Percentiles rank a stretch among this genome's conserved stretches.
Evolutionary conservation across 2,113 vertebrate genomes (phyloP).

Genomic region (Eublepharis macularius): DNA sequence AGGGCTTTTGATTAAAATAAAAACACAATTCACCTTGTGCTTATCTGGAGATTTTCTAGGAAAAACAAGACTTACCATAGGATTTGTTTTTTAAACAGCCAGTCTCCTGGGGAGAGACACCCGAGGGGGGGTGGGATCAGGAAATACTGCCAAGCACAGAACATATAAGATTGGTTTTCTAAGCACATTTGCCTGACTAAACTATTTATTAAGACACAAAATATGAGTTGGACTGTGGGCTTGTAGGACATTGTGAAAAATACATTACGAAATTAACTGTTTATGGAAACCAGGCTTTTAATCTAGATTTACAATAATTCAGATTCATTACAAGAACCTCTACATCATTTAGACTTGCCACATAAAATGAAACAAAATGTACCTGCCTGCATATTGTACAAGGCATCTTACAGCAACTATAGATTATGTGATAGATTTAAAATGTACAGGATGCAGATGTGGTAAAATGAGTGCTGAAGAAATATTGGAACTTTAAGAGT

Average conservation of each 20-base stretch:
- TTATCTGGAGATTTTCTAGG: slow-evolving; percentile 63
- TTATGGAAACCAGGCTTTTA: slow-evolving; percentile 41
- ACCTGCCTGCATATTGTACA: slow-evolving; percentile 34
- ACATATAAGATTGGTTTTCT: slow-evolving; percentile 42
- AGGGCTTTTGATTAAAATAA: slow-evolving; percentile 41
- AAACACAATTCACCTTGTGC: neutral
- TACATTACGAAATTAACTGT: slow-evolving; percentile 30
- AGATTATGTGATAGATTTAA: slow-evolving; percentile 39
- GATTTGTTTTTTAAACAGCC: slow-evolving; percentile 57
- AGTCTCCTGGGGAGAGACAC: slow-evolving; percentile 45
- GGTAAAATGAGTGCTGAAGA: slow-evolving; percentile 19
- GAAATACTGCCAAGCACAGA: slow-evolving; percentile 50
- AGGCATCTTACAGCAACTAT: slow-evolving; percentile 25
- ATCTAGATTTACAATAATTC: slow-evolving; percentile 44
- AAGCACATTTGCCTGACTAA: slow-evolving; percentile 49
- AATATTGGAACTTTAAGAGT: slow-evolving; percentile 25
- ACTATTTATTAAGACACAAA: slow-evolving; percentile 36
- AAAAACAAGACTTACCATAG: slow-evolving; percentile 40
- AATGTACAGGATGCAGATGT: slow-evolving; percentile 34
- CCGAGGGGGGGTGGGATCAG: slow-evolving; percentile 20
- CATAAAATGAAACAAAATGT: slow-evolving; percentile 43
- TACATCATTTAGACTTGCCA: slow-evolving; percentile 37
- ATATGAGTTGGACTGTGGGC: slow-evolving; percentile 8
- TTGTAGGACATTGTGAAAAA: slow-evolving; percentile 34
- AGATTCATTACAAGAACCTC: slow-evolving; percentile 28